Evolutionary conservation across 2,113 vertebrate genomes (phyloP).

Genomic region (Dromaius novaehollandiae): DNA sequence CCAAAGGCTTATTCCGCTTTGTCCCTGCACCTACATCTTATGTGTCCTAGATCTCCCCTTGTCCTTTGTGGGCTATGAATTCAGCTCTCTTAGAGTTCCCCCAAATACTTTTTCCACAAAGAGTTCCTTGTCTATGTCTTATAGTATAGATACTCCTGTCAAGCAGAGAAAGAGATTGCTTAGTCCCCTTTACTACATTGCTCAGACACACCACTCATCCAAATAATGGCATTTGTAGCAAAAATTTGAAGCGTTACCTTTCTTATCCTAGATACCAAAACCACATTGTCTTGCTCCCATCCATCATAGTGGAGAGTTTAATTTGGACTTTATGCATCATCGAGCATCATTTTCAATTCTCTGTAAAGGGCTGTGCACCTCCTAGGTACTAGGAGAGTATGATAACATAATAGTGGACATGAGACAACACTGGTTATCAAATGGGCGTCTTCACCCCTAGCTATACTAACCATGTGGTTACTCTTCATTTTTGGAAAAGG

Average conservation of each 20-base stretch:
- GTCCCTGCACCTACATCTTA: not conserved
- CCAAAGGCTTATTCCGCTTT: not conserved
- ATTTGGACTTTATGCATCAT: not conserved
- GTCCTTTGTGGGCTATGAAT: not conserved
- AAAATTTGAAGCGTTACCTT: not conserved
- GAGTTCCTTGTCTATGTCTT: not conserved
- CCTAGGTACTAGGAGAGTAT: not conserved
- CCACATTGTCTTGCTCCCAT: not conserved
- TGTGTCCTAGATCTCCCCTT: not conserved
- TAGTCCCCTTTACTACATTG: not conserved
- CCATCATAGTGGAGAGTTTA: not conserved
- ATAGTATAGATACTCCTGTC: not conserved
- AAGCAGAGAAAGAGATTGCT: not conserved
- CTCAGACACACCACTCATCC: not conserved
- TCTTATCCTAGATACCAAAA: not conserved
- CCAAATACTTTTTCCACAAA: not conserved
- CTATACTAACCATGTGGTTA: not conserved
- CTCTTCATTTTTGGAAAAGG: not conserved
- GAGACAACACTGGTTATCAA: not conserved
- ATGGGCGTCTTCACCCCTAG: not conserved
- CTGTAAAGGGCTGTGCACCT: not conserved
- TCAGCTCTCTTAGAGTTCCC: not conserved
- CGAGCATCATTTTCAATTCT: not conserved
- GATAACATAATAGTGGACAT: not conserved
- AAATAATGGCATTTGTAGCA: not conserved